A percentile compares a stretch with the other conserved stretches of the same genome.
Evolutionary conservation across 2,888 invertebrate genomes (phyloP).

Genomic region (Ligdia adustata): DNA sequence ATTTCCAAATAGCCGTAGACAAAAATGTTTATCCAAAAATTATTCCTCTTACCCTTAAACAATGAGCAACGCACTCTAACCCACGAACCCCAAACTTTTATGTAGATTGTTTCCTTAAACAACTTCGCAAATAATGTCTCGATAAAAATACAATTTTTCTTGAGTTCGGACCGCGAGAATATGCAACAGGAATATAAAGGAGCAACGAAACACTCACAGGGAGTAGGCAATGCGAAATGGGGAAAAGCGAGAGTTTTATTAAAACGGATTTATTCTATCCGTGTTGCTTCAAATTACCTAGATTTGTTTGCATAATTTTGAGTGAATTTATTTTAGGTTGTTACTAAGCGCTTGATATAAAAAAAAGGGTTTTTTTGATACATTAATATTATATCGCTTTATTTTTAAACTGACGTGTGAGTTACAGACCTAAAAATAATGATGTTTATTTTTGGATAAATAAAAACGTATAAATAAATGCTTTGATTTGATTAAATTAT

Average conservation of each 20-base stretch:
- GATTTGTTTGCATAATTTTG: slow-evolving; percentile 9
- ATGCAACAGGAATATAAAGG: slow-evolving; percentile 22
- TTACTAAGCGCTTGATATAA: no score
- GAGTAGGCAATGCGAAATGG: slow-evolving; percentile 15
- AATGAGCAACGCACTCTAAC: slow-evolving; percentile 32
- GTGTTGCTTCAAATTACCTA: slow-evolving; percentile 2
- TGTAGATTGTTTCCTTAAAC: slow-evolving; percentile 32
- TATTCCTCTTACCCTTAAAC: no score
- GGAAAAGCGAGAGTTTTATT: slow-evolving; percentile 14
- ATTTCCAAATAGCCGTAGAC: no score
- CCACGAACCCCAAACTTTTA: slow-evolving; percentile 34
- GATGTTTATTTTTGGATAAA: no score
- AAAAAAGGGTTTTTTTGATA: no score
- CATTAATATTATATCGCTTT: no score
- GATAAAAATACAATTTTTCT: slow-evolving; percentile 21
- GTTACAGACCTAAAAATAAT: no score
- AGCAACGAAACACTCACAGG: slow-evolving; percentile 17
- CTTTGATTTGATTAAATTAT: no score
- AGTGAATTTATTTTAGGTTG: background rate
- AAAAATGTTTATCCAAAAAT: no score
- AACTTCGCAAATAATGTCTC: slow-evolving; percentile 30
- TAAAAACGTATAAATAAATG: no score
- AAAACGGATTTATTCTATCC: slow-evolving; percentile 11
- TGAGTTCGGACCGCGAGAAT: slow-evolving; percentile 17
- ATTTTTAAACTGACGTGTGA: no score